Base-by-base conservation (phyloP, 2,113 vertebrate species). In the Myrmecophaga tridactyla region DNA sequence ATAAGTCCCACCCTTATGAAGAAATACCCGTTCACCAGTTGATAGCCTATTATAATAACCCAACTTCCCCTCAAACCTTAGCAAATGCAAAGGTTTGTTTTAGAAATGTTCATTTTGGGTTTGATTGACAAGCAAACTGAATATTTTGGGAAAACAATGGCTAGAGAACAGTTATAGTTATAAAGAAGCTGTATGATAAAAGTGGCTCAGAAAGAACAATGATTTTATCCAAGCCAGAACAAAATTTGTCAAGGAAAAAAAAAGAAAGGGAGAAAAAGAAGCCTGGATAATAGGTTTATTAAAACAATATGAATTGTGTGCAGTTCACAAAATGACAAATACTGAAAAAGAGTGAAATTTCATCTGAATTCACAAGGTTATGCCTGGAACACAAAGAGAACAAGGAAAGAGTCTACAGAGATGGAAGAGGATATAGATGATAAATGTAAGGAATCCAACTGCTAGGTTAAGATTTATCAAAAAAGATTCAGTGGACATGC, bases 81-180 rank as follows among this genome's bases (percentile, higher is more conserved):
- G 39, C 25, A 93, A 89, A 83, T 51, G 67, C 70, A 94, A 97
- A 96, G 75, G n/a, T 91, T 95, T 96, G 91, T 75, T 63, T 96
- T 67, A 93, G 70, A 87, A 96, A 89, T 48, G 76, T 89, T 91
- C 93, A 92, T 62, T 91, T 94, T 67, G 77, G 46, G 77, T 69
- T 88, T 94, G 88, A 94, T 41, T 90, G 81, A 72, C 58, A 86
- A 53, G 70, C 36, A 94, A 77, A 82, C 43, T 88, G 69, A 77
- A 88, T 94, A 90, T 29, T 77, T 29, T 77, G n/a, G 60, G 77
- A 95, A 95, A 58, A 90, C 17, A 3, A 39, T 48, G 70, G 60
- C 65, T n/a, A 73, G 39, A 80, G 67, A 84, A 29, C 18, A 84
- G 29, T 67, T 77, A 77, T 1, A 36, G 73, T 72, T 67, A n/a